These are phyloP conservation scores for Ectropis crepuscularia DNA, from an alignment of 2,888 invertebrate species.

Conservation along the genomic window DNA sequence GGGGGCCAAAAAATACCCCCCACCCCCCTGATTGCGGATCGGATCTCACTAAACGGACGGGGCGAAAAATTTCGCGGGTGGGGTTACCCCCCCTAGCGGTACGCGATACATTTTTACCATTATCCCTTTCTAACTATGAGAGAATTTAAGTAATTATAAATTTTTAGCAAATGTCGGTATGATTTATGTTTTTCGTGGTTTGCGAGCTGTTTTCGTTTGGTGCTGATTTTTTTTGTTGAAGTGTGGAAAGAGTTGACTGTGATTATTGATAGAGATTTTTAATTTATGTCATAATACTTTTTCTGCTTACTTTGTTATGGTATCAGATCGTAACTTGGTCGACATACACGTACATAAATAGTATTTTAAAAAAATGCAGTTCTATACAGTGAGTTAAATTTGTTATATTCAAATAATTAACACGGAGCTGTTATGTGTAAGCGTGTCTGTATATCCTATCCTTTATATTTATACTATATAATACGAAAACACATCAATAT, in stretches of 20 bases:
- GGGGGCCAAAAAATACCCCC: constrained; percentile 70
- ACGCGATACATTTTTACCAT: constrained; percentile 81
- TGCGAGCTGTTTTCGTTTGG: constrained; percentile 5
- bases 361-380: too few species aligned
- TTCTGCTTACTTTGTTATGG: too few species aligned
- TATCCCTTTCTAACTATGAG: constrained; percentile 80
- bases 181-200: constrained; percentile 36
- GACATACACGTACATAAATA: too few species aligned
- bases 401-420: too few species aligned
- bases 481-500: too few species aligned
- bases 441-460: too few species aligned
- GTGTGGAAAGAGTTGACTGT: background rate
- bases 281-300: too few species aligned
- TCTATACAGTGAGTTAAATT: too few species aligned
- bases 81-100: constrained; percentile 54
- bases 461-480: too few species aligned
- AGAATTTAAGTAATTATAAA: constrained; percentile 77
- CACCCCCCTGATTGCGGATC: constrained; percentile 80
- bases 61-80: constrained; percentile 71
- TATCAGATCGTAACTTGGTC: too few species aligned
- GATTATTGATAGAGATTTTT: background rate
- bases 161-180: constrained; percentile 57
- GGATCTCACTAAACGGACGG: constrained; percentile 80
- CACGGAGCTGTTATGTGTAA: too few species aligned
- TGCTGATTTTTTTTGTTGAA: constrained; percentile 6